Conservation (phyloP, 2,113 vertebrate species). For the Podarcis raffonei region DNA sequence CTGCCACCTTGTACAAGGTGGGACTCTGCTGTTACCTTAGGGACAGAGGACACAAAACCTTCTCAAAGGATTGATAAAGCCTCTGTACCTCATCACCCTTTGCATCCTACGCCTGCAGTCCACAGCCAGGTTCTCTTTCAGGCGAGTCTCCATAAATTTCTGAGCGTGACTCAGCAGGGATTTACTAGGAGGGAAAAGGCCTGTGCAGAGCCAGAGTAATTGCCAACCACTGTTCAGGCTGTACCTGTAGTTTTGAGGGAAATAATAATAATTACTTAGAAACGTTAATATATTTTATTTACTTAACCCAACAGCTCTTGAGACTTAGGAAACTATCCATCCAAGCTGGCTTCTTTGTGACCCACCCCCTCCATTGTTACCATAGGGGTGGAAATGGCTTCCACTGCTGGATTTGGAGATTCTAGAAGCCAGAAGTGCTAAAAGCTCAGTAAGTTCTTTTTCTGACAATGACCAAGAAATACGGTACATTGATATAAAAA, state of each 20-base stretch:
- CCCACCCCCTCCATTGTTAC: not conserved
- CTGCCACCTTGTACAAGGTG: not conserved
- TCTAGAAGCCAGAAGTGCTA: not conserved
- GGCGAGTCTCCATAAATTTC: constrained; percentile 88
- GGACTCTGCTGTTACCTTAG: not conserved
- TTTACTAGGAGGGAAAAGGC: constrained; percentile 90
- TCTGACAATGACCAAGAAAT: not conserved
- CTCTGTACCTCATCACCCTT: constrained; percentile 84
- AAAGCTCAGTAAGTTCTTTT: not conserved
- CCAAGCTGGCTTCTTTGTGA: not conserved
- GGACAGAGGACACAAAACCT: not conserved
- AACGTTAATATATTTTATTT: not conserved
- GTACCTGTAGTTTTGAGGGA: constrained; percentile 74
- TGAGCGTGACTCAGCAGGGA: constrained; percentile 84
- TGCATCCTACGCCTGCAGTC: constrained; percentile 87
- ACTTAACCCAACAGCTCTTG: not conserved
- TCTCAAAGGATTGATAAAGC: not conserved
- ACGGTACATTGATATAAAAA: not conserved
- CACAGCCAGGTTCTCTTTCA: constrained; percentile 76
- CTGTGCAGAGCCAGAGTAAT: constrained; percentile 93
- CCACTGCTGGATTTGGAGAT: not conserved
- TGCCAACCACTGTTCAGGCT: constrained; percentile 93
- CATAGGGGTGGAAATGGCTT: not conserved
- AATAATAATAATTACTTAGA: too few relatives aligned
- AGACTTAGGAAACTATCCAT: not conserved